phyloP scores from a whole-genome alignment of 2,888 invertebrate species.

The Phengaris arion region DNA sequence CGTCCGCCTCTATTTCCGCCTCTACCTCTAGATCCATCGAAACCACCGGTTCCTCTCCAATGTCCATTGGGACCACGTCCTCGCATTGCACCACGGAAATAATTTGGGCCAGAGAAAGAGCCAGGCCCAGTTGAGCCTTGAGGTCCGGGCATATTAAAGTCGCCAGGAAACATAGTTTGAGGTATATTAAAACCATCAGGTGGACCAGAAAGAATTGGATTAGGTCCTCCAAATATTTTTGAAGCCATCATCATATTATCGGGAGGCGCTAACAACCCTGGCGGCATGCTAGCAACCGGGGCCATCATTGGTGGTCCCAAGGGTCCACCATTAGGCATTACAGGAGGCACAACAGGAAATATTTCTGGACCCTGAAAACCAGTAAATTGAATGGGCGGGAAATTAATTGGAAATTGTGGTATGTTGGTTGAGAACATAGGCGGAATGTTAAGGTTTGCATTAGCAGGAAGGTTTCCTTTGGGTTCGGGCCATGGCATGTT shows the following conservation, averaged over 20 bases:
- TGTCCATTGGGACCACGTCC: conserved; percentile 74
- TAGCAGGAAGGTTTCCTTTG: conserved; percentile 81
- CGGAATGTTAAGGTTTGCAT: conserved; percentile 57
- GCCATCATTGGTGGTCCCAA: conserved; percentile 56
- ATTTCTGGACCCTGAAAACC: conserved; percentile 65
- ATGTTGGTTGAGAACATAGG: conserved; percentile 71
- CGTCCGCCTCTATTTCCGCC: conserved; percentile 77
- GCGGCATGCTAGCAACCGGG: conserved; percentile 53
- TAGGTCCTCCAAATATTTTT: conserved; percentile 63
- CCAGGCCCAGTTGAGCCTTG: conserved; percentile 57
- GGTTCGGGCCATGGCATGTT: conserved; percentile 91
- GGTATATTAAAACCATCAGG: conserved; percentile 70
- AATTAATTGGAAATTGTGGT: conserved; percentile 67
- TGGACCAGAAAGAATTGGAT: conserved; percentile 59
- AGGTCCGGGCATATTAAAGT: conserved; percentile 72
- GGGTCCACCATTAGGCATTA: conserved; percentile 59
- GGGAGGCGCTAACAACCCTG: conserved; percentile 71
- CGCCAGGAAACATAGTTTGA: conserved; percentile 74
- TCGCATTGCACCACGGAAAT: conserved; percentile 78
- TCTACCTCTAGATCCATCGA: conserved; percentile 71
- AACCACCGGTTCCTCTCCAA: conserved; percentile 72
- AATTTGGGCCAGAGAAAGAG: conserved; percentile 61
- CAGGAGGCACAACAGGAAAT: conserved; percentile 61
- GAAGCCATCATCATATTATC: conserved; percentile 74
- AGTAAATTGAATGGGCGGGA: conserved; percentile 71